A percentile compares a stretch with the other conserved stretches of the same genome.
Evolutionary conservation across 2,113 vertebrate genomes (phyloP).

Genomic region (Hippocampus comes): DNA sequence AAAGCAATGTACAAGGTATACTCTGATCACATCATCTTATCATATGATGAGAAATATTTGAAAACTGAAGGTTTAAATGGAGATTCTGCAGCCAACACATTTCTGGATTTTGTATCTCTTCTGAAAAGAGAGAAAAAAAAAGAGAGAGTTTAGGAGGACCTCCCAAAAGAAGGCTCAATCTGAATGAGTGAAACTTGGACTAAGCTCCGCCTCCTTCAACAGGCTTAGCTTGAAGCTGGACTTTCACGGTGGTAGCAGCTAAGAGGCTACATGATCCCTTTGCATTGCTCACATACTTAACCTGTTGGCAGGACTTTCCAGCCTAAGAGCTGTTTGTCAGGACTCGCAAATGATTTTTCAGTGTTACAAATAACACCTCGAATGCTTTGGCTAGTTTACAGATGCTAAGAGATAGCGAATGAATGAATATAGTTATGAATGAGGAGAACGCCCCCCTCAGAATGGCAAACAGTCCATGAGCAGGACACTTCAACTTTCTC

Average conservation of each 20-base stretch:
- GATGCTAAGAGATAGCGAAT: background rate
- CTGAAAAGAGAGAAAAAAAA: background rate
- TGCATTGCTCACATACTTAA: slow-evolving; percentile 51
- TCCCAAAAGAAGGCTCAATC: slow-evolving; percentile 8
- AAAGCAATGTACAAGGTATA: too few relatives aligned
- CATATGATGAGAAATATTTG: too few relatives aligned
- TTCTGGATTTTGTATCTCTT: background rate
- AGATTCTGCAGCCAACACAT: too few relatives aligned
- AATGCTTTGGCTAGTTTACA: slow-evolving; percentile 9
- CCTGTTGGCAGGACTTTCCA: slow-evolving; percentile 38
- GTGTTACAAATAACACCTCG: slow-evolving; percentile 4
- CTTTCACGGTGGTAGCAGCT: slow-evolving; percentile 33
- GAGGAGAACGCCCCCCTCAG: background rate
- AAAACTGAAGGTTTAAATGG: too few relatives aligned
- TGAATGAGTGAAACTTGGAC: slow-evolving; percentile 12
- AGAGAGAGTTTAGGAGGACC: background rate
- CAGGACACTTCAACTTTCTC: slow-evolving; percentile 3
- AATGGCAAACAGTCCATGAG: background rate
- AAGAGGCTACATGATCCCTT: slow-evolving; percentile 40
- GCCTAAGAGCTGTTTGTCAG: slow-evolving; percentile 27
- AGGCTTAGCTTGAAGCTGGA: slow-evolving; percentile 23
- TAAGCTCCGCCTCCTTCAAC: slow-evolving; percentile 24
- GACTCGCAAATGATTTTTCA: slow-evolving; percentile 36
- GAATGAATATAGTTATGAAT: background rate
- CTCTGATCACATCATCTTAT: too few relatives aligned